These are phyloP conservation scores for Pilophorus perplexus DNA, from an alignment of 2,888 invertebrate species.

Conservation along the genomic window DNA sequence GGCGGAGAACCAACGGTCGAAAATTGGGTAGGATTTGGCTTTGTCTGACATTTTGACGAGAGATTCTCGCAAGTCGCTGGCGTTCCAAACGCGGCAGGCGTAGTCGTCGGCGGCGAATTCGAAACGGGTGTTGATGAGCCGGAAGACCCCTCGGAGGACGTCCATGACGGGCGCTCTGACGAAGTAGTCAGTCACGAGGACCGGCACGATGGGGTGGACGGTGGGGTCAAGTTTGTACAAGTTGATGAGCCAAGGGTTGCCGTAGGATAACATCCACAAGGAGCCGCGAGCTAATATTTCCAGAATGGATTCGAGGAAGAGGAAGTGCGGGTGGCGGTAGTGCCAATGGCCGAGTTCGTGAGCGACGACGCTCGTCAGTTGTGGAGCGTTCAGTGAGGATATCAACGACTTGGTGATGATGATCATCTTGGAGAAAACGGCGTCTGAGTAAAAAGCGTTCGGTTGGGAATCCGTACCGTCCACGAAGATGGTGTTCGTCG, in stretches of 20 bases:
- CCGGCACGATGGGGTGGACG: background rate
- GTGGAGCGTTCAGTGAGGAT: background rate
- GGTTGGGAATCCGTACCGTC: too few relatives aligned
- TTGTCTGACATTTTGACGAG: background rate
- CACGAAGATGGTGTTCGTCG: too few relatives aligned
- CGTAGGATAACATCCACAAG: background rate
- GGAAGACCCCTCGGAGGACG: background rate
- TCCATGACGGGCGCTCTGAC: background rate
- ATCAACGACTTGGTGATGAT: background rate
- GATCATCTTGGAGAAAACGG: slow-evolving; percentile 5
- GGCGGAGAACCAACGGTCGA: slow-evolving; percentile 1
- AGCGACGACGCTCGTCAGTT: background rate
- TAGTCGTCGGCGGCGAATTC: slow-evolving; percentile 9
- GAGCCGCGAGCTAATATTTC: background rate
- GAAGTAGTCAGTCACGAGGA: background rate
- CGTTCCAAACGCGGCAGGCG: background rate
- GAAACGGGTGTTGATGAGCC: background rate
- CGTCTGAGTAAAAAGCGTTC: too few relatives aligned
- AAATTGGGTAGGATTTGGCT: background rate
- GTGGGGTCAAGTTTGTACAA: background rate
- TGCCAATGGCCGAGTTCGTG: slow-evolving; percentile 13
- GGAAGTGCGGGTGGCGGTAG: background rate
- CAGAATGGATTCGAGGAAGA: background rate
- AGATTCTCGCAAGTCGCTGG: background rate
- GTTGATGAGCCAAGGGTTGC: background rate